A percentile compares a stretch with the other conserved stretches of the same genome.
phyloP scores from a whole-genome alignment of 2,797 vertebrate genomes.

The Molossus molossus region DNA sequence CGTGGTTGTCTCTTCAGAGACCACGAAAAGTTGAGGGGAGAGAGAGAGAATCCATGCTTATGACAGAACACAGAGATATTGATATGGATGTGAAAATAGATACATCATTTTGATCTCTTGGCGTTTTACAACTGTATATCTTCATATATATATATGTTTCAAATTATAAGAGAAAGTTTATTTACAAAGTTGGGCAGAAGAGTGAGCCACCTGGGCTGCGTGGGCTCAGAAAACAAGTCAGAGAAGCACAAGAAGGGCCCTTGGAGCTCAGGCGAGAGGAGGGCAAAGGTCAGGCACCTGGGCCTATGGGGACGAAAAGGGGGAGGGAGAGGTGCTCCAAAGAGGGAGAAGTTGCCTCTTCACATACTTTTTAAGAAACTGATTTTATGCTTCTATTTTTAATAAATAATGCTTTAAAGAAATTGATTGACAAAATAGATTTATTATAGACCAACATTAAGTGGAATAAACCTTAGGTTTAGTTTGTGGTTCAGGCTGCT shows the following conservation, averaged over 20 bases:
- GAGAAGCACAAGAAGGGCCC: too few relatives aligned
- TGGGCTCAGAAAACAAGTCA: too few relatives aligned
- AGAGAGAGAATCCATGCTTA: background rate
- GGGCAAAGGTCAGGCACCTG: background rate
- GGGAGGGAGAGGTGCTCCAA: background rate
- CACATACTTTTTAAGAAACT: background rate
- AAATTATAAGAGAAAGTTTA: background rate
- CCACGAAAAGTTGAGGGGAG: background rate
- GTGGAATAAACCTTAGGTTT: background rate
- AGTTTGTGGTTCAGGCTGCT: background rate
- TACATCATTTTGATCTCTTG: background rate
- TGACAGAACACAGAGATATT: background rate
- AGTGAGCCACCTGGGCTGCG: too few relatives aligned
- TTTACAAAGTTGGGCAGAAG: too few relatives aligned
- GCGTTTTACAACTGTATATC: background rate
- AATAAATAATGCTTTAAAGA: background rate
- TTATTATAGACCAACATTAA: background rate
- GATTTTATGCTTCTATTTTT: slow-evolving; percentile 38
- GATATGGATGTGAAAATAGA: background rate
- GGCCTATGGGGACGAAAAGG: background rate
- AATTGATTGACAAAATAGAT: background rate
- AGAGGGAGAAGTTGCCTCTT: background rate
- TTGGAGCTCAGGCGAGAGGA: too few relatives aligned
- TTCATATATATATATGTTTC: background rate
- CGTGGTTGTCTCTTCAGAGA: background rate